Evolutionary conservation across 2,888 invertebrate genomes (phyloP).

Genomic region (Dasypolia templi): DNA sequence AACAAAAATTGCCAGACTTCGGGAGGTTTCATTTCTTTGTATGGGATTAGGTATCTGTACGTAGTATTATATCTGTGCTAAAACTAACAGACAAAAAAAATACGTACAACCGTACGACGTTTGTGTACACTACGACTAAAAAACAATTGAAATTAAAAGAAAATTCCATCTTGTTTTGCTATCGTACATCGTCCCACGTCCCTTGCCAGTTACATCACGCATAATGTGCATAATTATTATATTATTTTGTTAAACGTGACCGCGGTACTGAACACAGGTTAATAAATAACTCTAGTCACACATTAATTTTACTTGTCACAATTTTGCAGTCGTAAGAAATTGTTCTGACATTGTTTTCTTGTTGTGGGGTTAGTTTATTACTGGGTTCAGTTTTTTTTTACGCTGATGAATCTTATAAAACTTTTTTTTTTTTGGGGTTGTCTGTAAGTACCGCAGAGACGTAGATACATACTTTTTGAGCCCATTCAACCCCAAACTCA

Average conservation of each 20-base stretch:
- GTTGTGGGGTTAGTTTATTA: conserved; percentile 16
- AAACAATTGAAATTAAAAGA: not conserved
- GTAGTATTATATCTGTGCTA: no score
- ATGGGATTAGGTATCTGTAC: no score
- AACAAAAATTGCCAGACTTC: no score
- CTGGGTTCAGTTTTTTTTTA: not conserved
- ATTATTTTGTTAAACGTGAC: conserved; percentile 69
- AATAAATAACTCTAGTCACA: conserved; percentile 44
- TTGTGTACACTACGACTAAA: not conserved
- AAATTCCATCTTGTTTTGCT: conserved; percentile 35
- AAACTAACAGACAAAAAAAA: no score
- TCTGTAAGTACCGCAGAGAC: not conserved
- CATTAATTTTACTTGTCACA: conserved; percentile 46
- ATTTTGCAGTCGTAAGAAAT: conserved; percentile 32
- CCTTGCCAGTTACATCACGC: conserved; percentile 59
- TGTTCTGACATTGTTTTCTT: conserved; percentile 12
- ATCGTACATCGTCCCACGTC: conserved; percentile 58
- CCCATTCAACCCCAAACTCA: not conserved
- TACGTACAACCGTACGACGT: no score
- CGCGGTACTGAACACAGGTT: conserved; percentile 52
- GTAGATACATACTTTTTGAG: no score
- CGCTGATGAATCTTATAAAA: not conserved
- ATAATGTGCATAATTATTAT: conserved; percentile 66
- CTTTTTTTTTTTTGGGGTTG: not conserved
- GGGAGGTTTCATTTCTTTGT: no score